Evolutionary conservation across 2,113 vertebrate species (phyloP).

Genomic region (Anthoscopus minutus): DNA sequence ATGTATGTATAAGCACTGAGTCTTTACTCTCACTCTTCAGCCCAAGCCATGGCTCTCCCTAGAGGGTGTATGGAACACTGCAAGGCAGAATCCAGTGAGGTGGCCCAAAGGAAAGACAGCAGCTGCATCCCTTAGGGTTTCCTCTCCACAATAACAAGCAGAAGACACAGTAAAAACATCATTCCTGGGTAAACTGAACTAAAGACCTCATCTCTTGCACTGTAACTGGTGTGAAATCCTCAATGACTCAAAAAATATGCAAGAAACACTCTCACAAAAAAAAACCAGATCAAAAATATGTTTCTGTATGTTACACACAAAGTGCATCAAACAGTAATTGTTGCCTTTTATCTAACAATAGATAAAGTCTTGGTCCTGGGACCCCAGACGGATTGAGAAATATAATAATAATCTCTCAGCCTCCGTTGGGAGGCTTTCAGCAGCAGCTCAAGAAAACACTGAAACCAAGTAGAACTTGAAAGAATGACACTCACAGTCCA

Average conservation of each 20-base stretch:
- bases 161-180: background rate
- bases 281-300: background rate
- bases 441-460: background rate
- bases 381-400: background rate
- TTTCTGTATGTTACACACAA: background rate
- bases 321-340: background rate
- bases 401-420: background rate
- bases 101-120: background rate
- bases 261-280: background rate
- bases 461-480: background rate
- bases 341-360: background rate
- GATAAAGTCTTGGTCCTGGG: background rate
- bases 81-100: accelerated
- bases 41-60: background rate
- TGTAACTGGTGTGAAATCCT: background rate
- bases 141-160: background rate
- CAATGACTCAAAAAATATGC: background rate
- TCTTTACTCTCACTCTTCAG: background rate
- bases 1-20: background rate
- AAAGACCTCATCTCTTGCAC: background rate
- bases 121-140: background rate
- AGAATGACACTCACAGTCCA: constrained; percentile 63
- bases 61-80: background rate
- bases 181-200: background rate
- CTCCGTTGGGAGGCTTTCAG: background rate